Evolutionary conservation across 2,113 vertebrate genomes (phyloP).

Genomic region (Sprattus sprattus): DNA sequence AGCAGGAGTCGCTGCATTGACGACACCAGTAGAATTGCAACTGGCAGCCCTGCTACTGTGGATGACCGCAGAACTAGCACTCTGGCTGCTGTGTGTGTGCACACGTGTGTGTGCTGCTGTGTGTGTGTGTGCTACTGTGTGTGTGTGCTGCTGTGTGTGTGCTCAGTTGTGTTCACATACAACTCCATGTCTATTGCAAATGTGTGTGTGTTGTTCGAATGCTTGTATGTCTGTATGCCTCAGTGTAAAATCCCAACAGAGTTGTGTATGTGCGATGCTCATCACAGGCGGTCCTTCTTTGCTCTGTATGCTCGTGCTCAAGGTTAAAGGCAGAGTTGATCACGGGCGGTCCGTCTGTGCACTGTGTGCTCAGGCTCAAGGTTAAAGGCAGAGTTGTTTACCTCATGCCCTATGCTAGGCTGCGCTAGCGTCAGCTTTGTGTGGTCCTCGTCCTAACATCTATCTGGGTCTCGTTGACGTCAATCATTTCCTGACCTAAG

Average conservation of each 20-base stretch:
- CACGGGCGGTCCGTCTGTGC: too few relatives aligned
- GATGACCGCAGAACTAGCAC: constrained; percentile 35
- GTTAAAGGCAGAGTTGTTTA: not conserved
- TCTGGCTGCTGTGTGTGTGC: constrained; percentile 9
- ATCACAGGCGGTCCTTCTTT: not conserved
- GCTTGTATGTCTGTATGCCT: not conserved
- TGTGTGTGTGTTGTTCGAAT: not conserved
- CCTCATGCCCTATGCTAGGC: not conserved
- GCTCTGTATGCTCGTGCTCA: not conserved
- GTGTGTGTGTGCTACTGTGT: not conserved
- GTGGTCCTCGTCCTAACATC: too few relatives aligned
- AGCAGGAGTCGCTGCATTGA: constrained; percentile 40
- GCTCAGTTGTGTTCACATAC: not conserved
- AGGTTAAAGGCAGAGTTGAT: too few relatives aligned
- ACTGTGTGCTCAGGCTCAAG: not conserved
- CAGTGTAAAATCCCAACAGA: not conserved
- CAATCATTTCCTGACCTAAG: too few relatives aligned
- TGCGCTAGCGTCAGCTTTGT: not conserved
- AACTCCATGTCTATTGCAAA: not conserved
- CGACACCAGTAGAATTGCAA: constrained; percentile 41
- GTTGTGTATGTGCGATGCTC: not conserved
- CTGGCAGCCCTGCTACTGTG: constrained; percentile 27
- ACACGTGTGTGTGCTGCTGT: not conserved
- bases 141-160: constrained; percentile 6
- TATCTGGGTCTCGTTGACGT: too few relatives aligned